Percentiles rank a stretch among this genome's conserved stretches.
phyloP scores from a whole-genome alignment of 2,888 invertebrate genomes.

The Drosophila nigritarsus region DNA sequence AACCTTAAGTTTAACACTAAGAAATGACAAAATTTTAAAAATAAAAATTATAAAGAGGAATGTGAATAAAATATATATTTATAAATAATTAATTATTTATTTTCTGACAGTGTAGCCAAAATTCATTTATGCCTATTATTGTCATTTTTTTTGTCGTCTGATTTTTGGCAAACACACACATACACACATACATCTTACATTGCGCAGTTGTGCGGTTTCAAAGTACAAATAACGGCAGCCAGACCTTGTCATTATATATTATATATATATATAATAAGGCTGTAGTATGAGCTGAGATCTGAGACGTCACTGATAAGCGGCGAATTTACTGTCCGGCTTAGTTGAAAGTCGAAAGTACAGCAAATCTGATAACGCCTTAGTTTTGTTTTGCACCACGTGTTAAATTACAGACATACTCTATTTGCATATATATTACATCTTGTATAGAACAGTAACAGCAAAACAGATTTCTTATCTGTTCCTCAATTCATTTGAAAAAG shows the following conservation, averaged over 20 bases:
- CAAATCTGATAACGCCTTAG: slow-evolving; percentile 11
- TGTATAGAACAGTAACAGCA: slow-evolving; percentile 17
- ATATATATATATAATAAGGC: not conserved
- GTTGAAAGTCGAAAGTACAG: slow-evolving; percentile 50
- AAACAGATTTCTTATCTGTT: slow-evolving; percentile 13
- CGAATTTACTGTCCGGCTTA: not conserved
- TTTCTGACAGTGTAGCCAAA: not conserved
- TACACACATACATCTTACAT: slow-evolving; percentile 15
- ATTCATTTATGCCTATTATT: slow-evolving; percentile 21
- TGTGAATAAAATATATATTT: not conserved
- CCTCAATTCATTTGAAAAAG: not conserved
- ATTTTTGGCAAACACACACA: slow-evolving; percentile 41
- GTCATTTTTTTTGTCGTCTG: slow-evolving; percentile 26
- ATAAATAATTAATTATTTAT: not conserved
- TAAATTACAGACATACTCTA: not conserved
- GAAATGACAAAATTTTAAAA: not conserved
- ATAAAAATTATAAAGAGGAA: not conserved
- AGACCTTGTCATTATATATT: slow-evolving; percentile 30
- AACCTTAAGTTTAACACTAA: not conserved
- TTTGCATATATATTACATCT: slow-evolving; percentile 11
- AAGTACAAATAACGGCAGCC: slow-evolving; percentile 43
- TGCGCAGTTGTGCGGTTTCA: slow-evolving; percentile 42
- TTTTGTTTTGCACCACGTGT: not conserved
- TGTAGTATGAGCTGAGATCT: slow-evolving; percentile 35
- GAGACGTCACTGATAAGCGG: slow-evolving; percentile 51